Base-by-base conservation (phyloP, 1,140 invertebrate species). In the Eueides isabella region DNA sequence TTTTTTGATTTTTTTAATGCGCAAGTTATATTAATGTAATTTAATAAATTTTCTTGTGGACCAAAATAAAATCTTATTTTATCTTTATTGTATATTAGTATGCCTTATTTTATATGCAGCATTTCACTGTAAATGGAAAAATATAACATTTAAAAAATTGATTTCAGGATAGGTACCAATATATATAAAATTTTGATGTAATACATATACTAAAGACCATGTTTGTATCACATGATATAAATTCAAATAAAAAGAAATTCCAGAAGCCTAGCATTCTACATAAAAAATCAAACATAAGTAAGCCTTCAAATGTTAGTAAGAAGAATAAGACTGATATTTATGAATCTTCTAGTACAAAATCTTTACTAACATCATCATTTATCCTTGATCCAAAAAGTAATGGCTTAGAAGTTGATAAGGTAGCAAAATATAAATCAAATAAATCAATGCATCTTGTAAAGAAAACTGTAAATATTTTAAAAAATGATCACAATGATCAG, bases 221-320 rank as follows among this genome's bases (percentile, higher is more conserved):
- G 90, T 90, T 92, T 86, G 83, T 86, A 55, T 84, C 88, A 76
- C 82, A 89, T 61, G 82, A 90, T 76, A 87, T 77, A 66, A 87
- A 84, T 79, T 69, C 77, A 62, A 81, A 62, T 35, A 89, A 87
- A 71, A 90, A 86, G 77, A 86, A 82, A 70, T 84, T 86, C 67
- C 86, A 88, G 66, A 92, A 92, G 74, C 90, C 90, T 44, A 92
- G 91, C 79, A 92, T 92, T 68, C 80, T 92, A 16, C 84, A 89
- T 48, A 84, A 75, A 75, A 88, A 85, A 70, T 48, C 83, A n/a
- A 89, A 69, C 11, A 44, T 61, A 55, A 75, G 30, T 61, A 75
- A 71, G 14, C 23, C 62, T 30, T 44, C 68, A 44, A 29, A 26
- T 64, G 26, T 74, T 19, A 44, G 30, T 14, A 38, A n/a, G 48